Evolutionary conservation across 37 sponge, comb jelly and placozoan genomes (phyloP), one percentile per base, ranked within the genome.

Genomic region (Cladorhizidae sp.): DNA sequence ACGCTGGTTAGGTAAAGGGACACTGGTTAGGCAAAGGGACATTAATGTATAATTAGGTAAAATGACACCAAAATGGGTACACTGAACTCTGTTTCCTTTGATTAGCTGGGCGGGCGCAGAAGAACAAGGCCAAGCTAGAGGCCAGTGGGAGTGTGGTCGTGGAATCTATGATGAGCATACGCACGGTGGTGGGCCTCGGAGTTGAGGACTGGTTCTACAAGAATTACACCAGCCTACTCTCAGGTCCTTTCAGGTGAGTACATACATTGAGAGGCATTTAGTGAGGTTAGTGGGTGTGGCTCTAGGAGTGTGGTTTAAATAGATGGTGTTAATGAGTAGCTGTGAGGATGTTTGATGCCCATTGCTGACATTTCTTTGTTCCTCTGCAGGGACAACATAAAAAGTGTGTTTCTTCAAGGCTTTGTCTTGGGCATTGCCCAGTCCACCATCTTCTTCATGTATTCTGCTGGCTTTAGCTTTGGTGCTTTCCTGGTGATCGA

Each of bases 121-220:
- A 81, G 79, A 95, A 92, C 88, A 95, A 95, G 76, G 80, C 86
- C 55, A 50, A 57, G 25, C 31, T 87, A 1, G 90, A 88, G 55
- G 67, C 68, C 20, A 59, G 78, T 45, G 90, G 90, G 8, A n/a
- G n/a, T n/a, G 78, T 77, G n/a, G 80, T 89, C 20, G 73, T 72
- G 41, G 93, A 92, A 42, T 76, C 89, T n/a, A 78, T 95, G 61
- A 87, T 83, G 32, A 95, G 92, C 75, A 67, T 92, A 9, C 71
- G 93, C 15, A 95, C 96, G 0, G 96, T 95, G 28, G 90, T 38
- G 0, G 25, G 79, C 0, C 90, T 95, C 7, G 86, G 86, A 25
- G 37, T 88, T 54, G 96, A 93, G 65, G 64, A 56, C 32, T 75
- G 40, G 57, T 70, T 89, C 41, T 73, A 39, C 32, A 45, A 65